Base-by-base conservation (phyloP, 2,113 vertebrate species). In the Etia nguti region DNA sequence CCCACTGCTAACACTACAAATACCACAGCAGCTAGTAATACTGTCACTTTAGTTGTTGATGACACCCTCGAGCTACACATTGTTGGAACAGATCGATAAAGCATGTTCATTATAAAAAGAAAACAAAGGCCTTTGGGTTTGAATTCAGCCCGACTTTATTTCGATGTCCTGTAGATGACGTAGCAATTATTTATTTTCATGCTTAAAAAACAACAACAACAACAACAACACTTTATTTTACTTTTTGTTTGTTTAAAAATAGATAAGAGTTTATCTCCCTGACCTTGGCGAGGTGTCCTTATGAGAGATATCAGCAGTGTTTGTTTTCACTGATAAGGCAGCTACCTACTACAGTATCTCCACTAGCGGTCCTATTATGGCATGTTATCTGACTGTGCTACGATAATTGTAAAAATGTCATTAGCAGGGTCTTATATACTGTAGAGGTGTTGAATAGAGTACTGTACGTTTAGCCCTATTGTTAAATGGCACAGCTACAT, bases 251-350 rank as follows among this genome's bases (percentile, higher is more conserved):
- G 29, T 46, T 65, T 26, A 31, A 75, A 48, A 77, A 5, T 18
- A 10, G 11, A 26, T 79, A n/a, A 84, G 10, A 2, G 16, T 82
- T 86, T 91, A 92, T 93, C 89, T 92, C 11, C 2, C 9, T 81
- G 82, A 81, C 92, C 85, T 83, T 86, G 52, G 11, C 43, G 48
- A 85, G 38, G 85, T 84, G 82, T 85, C 56, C 5, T 56, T 50
- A 34, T 87, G 55, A 75, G 81, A 85, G 81, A 86, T 86, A 82
- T 41, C 31, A 55, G 57, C 55, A 36, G 57, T 92, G 54, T 89
- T 93, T 85, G 90, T 80, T 89, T 77, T 83, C 46, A 87, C 75
- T 91, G 92, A 91, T 92, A 93, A 92, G 43, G 9, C 29, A 8
- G 6, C 86, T 83, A 86, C 84, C 88, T 79, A 5, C 41, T 41